phyloP scores from a whole-genome alignment of 2,113 vertebrate species.

The Pagrus major region DNA sequence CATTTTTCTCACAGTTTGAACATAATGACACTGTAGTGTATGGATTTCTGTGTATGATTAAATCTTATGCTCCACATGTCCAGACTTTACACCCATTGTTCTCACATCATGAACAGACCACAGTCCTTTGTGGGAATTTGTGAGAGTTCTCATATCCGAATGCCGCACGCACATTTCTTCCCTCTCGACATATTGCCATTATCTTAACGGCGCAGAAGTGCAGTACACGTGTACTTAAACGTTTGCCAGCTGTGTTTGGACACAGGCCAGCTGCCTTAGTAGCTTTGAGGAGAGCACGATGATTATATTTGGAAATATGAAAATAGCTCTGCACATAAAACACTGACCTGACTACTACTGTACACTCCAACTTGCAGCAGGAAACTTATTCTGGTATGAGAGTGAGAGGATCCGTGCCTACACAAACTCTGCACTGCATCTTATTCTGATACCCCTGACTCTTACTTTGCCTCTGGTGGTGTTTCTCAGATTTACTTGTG shows the following conservation, averaged over 20 bases:
- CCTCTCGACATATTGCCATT: constrained; percentile 29
- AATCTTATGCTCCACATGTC: neutral
- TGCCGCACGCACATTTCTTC: constrained; percentile 6
- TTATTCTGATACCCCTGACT: constrained; percentile 38
- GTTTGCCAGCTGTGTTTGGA: constrained; percentile 64
- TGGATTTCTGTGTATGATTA: neutral
- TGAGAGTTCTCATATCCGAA: constrained; percentile 12
- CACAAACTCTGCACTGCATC: constrained; percentile 25
- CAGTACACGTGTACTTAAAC: constrained; percentile 42
- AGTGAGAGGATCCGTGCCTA: constrained; percentile 39
- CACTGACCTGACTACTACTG: constrained; percentile 25
- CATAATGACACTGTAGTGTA: no score
- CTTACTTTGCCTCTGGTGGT: constrained; percentile 42
- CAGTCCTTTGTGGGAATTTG: constrained; percentile 16
- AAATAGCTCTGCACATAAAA: constrained; percentile 28
- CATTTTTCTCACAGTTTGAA: neutral
- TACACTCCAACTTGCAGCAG: constrained; percentile 10
- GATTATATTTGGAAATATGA: constrained; percentile 59
- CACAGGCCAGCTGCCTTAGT: constrained; percentile 50
- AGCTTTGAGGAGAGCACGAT: constrained; percentile 46
- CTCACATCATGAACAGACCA: neutral
- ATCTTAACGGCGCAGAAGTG: constrained; percentile 43
- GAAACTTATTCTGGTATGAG: constrained; percentile 21
- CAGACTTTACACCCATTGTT: neutral
- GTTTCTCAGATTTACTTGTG: constrained; percentile 72